phyloP scores from a whole-genome alignment of 2,797 vertebrate genomes.

The Clarias laeviceps region DNA sequence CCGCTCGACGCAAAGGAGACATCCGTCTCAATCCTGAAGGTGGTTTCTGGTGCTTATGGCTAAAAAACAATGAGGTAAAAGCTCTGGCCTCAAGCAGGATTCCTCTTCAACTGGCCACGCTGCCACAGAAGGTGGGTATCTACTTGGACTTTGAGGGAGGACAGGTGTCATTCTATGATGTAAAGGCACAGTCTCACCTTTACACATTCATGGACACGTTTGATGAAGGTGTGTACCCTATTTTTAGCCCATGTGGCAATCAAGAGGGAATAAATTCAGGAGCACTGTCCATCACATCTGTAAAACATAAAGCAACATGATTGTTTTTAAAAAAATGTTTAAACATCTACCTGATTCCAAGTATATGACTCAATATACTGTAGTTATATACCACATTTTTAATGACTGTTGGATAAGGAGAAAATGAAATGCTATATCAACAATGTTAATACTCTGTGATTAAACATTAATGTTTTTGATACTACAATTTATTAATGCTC shows the following conservation, averaged over 20 bases:
- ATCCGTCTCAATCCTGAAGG: constrained; percentile 75
- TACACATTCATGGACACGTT: constrained; percentile 75
- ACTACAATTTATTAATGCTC: not conserved
- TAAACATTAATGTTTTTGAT: not conserved
- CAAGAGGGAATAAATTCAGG: constrained; percentile 72
- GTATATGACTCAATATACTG: too few relatives aligned
- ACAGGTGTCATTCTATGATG: constrained; percentile 77
- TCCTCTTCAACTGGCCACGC: constrained; percentile 57
- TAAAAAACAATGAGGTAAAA: constrained; percentile 75
- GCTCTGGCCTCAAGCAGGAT: constrained; percentile 65
- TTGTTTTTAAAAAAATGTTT: too few relatives aligned
- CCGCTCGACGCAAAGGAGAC: constrained; percentile 77
- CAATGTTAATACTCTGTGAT: not conserved
- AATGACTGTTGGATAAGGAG: not conserved
- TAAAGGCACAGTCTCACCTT: constrained; percentile 69
- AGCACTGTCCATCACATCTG: constrained; percentile 62
- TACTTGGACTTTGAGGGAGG: constrained; percentile 78
- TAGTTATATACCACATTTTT: not conserved
- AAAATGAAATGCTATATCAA: not conserved
- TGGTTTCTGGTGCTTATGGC: constrained; percentile 79
- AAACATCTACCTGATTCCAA: not conserved
- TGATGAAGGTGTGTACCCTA: constrained; percentile 70
- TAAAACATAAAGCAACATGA: constrained; percentile 68
- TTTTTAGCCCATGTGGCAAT: constrained; percentile 78
- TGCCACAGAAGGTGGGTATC: constrained; percentile 71